phyloP scores from a whole-genome alignment of 2,113 vertebrate genomes.

The Myotis davidii region DNA sequence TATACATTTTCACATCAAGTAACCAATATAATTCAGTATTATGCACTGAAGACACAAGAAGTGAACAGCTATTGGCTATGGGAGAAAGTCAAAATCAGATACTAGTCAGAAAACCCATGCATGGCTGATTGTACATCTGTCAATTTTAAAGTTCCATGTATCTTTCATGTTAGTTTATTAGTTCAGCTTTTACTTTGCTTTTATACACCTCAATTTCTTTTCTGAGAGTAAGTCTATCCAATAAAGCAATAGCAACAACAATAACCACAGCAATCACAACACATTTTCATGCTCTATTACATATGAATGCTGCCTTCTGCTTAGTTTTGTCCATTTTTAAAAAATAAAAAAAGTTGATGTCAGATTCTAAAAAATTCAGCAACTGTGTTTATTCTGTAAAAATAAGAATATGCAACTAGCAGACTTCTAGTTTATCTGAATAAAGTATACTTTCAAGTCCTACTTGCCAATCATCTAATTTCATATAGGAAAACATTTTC shows the following conservation, averaged over 20 bases:
- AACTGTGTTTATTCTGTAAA: conserved; percentile 17
- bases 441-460: background rate
- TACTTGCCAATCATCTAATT: background rate
- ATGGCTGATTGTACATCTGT: background rate
- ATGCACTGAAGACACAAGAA: background rate
- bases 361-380: background rate
- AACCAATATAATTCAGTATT: background rate
- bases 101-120: background rate
- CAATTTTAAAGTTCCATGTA: background rate
- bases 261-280: background rate
- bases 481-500: background rate
- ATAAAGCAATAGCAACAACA: background rate
- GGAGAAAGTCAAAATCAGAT: background rate
- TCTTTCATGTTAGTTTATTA: background rate
- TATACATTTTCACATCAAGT: background rate
- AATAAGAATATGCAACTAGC: background rate
- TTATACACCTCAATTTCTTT: background rate
- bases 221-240: background rate
- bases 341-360: background rate
- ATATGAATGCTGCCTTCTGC: background rate
- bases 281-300: background rate
- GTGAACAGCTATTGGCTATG: background rate
- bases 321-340: background rate
- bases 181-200: background rate
- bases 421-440: background rate